Percentiles rank a stretch among this genome's conserved stretches.
Conservation (phyloP, 2,113 vertebrate genomes). For the Labrus mixtus region DNA sequence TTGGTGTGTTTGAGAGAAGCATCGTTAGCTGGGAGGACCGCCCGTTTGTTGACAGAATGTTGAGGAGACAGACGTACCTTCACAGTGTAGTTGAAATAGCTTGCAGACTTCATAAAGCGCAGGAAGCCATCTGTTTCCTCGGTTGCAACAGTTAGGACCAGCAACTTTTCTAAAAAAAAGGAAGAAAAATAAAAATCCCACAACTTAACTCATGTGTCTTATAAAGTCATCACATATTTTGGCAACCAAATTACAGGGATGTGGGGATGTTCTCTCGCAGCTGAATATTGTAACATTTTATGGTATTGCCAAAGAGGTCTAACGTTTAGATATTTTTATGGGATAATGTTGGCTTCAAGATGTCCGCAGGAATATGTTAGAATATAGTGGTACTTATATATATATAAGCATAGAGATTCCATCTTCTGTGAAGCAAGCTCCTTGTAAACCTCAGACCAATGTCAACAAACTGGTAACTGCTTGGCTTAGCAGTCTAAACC, state of each 20-base stretch:
- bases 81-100: slow-evolving; percentile 95
- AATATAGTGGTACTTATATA: slow-evolving; percentile 45
- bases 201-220: not conserved
- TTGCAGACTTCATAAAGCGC: slow-evolving; percentile 93
- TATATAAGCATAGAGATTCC: slow-evolving; percentile 59
- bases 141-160: slow-evolving; percentile 95
- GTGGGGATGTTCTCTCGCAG: not conserved
- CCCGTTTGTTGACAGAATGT: not conserved
- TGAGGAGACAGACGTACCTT: slow-evolving; percentile 84
- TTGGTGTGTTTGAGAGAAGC: not conserved
- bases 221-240: slow-evolving; percentile 33
- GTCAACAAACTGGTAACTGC: slow-evolving; percentile 69
- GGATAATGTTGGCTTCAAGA: slow-evolving; percentile 37
- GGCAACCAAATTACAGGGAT: slow-evolving; percentile 35
- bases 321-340: not conserved
- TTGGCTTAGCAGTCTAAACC: slow-evolving; percentile 42
- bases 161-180: slow-evolving; percentile 90
- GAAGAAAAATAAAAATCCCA: slow-evolving; percentile 49
- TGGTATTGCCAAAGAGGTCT: not conserved
- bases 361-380: slow-evolving; percentile 28
- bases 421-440: slow-evolving; percentile 48
- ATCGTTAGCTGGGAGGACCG: not conserved
- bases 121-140: slow-evolving; percentile 93
- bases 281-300: slow-evolving; percentile 16
- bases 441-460: slow-evolving; percentile 79